Evolutionary conservation across 2,113 vertebrate genomes (phyloP).

Genomic region (Tyto alba): DNA sequence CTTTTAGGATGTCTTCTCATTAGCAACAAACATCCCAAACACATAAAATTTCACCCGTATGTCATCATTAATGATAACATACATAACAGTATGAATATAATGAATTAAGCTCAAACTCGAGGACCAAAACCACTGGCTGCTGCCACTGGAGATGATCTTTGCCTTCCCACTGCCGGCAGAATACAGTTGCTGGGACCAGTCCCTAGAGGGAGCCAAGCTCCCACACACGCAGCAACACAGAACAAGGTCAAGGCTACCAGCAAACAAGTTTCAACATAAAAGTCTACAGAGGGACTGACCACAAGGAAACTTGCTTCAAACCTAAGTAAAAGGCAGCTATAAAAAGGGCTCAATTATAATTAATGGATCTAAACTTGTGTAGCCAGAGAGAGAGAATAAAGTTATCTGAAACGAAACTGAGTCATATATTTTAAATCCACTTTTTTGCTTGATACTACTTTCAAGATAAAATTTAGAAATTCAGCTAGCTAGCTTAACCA

Average conservation of each 20-base stretch:
- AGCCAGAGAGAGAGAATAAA: not conserved
- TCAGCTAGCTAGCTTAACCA: not conserved
- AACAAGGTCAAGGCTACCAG: fast-evolving
- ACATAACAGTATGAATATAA: fast-evolving
- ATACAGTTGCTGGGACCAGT: not conserved
- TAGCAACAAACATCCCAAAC: not conserved
- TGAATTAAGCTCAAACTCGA: not conserved
- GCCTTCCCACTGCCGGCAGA: not conserved
- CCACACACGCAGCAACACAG: not conserved
- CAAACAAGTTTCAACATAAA: not conserved
- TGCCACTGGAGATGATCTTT: not conserved
- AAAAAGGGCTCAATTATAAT: not conserved
- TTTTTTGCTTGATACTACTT: not conserved
- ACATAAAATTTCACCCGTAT: not conserved
- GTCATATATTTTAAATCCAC: not conserved
- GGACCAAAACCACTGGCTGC: not conserved
- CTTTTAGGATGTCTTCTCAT: not conserved
- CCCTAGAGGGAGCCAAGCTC: constrained; percentile 56
- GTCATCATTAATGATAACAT: not conserved
- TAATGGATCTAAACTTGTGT: not conserved
- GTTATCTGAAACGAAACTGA: not conserved
- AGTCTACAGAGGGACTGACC: not conserved
- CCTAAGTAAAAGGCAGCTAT: not conserved
- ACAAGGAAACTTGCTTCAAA: not conserved
- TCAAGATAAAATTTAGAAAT: not conserved